Base-by-base conservation (phyloP, 2,797 vertebrate species). In the Adrianichthys oophorus region DNA sequence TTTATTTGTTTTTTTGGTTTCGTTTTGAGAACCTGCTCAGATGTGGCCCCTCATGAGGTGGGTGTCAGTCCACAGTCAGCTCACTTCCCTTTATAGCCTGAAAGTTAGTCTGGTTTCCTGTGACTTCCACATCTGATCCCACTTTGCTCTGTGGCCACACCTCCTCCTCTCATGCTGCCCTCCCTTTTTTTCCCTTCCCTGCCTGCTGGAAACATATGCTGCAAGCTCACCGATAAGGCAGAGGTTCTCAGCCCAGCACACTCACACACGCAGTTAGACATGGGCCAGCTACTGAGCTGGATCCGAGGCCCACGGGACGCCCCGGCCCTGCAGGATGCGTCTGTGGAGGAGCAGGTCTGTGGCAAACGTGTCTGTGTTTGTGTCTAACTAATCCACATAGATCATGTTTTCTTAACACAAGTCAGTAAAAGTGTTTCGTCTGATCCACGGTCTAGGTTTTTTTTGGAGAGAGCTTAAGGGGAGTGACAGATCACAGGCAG, bases 221-320 rank as follows among this genome's bases (percentile, higher is more conserved):
- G 83, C 73, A 72, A 80, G 74, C 72, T 49, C 24, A 74, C 68
- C 76, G 76, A 68, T 45, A 42, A 71, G 78, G 48, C 78, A 79
- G 70, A 69, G 72, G 70, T 71, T 72, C 67, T 70, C 47, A 76
- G 67, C 50, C 62, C 52, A 21, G 65, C 51, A 52, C 52, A 29
- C 45, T 67, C 61, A 70, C 21, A 51, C 43, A 44, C 37, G 60
- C 49, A 82, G 69, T 68, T 58, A 70, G 63, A 74, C 77, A 93
- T 93, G 92, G 92, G 92, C 66, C 90, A 92, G 78, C 64, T 93
- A 56, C 41, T 92, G 59, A 93, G 78, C 86, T 92, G 88, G 90
- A 85, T 92, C 74, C 84, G 90, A 75, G 87, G 91, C 53, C 78
- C 89, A 8, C 76, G 56, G 65, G 89, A 92, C 41, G 14, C 43